phyloP scores from a whole-genome alignment of 2,888 invertebrate genomes.

The Idaea biselata region DNA sequence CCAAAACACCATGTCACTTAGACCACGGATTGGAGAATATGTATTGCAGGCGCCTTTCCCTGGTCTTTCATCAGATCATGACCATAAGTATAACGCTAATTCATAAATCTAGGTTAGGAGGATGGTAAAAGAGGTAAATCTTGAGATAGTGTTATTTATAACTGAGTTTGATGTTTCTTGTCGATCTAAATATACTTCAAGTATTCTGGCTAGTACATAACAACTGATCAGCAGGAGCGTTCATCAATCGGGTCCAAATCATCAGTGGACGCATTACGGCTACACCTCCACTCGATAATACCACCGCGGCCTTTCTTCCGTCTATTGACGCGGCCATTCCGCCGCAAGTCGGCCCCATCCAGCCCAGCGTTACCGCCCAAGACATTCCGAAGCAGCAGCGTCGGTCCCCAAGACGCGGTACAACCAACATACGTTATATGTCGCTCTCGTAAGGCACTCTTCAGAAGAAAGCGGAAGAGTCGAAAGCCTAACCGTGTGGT shows the following conservation, averaged over 20 bases:
- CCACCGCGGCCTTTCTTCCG: conserved; percentile 82
- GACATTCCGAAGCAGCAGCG: conserved; percentile 73
- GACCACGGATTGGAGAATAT: too few relatives aligned
- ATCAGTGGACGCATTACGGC: conserved; percentile 74
- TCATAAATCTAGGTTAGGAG: too few relatives aligned
- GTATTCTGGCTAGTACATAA: neutral
- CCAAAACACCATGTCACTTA: too few relatives aligned
- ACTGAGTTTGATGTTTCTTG: neutral
- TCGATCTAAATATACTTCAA: conserved; percentile 16
- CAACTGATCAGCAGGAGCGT: conserved; percentile 60
- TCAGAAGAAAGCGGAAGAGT: conserved; percentile 35
- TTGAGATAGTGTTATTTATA: too few relatives aligned
- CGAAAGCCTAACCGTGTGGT: conserved; percentile 73
- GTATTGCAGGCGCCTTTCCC: too few relatives aligned
- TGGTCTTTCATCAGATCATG: too few relatives aligned
- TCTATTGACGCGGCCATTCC: conserved; percentile 84
- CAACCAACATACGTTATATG: conserved; percentile 34
- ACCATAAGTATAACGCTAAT: too few relatives aligned
- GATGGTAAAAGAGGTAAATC: too few relatives aligned
- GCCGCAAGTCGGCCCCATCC: conserved; percentile 84
- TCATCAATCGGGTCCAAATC: conserved; percentile 78
- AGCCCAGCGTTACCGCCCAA: conserved; percentile 83
- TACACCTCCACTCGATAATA: conserved; percentile 78
- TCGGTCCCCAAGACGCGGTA: conserved; percentile 74
- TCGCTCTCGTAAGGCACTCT: neutral